These are phyloP conservation scores for Botia almorhae DNA, from an alignment of 2,797 vertebrate species.

Conservation along the genomic window DNA sequence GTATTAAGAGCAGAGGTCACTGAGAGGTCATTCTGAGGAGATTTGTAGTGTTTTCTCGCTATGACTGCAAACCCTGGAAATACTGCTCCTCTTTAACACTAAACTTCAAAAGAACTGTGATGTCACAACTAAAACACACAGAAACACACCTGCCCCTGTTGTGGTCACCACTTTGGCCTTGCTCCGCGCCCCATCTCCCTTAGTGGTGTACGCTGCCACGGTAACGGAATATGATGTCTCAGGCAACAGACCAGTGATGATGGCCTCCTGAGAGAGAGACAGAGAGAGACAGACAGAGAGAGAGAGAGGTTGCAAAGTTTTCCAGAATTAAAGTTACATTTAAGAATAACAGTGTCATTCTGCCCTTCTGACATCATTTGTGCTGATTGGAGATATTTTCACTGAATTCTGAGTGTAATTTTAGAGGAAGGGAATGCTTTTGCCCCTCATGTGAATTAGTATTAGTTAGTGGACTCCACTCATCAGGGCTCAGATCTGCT, in stretches of 20 bases:
- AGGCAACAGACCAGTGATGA: conserved; percentile 87
- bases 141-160: conserved; percentile 88
- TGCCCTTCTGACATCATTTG: too few relatives aligned
- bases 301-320: too few relatives aligned
- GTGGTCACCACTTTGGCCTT: conserved; percentile 91
- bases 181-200: conserved; percentile 93
- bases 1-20: not conserved
- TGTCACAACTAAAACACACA: conserved; percentile 18
- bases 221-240: conserved; percentile 94
- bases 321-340: too few relatives aligned
- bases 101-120: conserved; percentile 27
- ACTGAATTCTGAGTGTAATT: not conserved
- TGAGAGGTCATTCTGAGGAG: not conserved
- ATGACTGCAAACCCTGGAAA: not conserved
- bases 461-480: too few relatives aligned
- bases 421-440: too few relatives aligned
- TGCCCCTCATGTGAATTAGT: too few relatives aligned
- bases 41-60: not conserved
- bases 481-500: too few relatives aligned
- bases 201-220: conserved; percentile 92
- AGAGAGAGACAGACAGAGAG: conserved; percentile 32
- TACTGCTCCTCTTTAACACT: conserved; percentile 18
- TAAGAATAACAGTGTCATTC: too few relatives aligned
- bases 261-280: conserved; percentile 81
- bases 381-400: not conserved